phyloP scores from a whole-genome alignment of 2,113 vertebrate species.

The Puffinus mauretanicus region DNA sequence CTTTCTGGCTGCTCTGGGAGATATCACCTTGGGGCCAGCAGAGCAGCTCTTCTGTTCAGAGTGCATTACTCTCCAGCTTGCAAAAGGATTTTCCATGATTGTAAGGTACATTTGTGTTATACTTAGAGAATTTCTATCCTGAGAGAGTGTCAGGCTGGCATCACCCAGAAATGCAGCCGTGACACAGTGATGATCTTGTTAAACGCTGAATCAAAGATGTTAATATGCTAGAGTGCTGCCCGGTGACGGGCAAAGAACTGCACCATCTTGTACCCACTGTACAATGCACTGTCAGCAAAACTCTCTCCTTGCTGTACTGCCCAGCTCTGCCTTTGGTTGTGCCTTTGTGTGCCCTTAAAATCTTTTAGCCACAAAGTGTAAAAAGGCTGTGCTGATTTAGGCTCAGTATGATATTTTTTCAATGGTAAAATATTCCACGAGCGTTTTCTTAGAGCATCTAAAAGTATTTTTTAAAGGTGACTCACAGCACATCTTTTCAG shows the following conservation, averaged over 20 bases:
- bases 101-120: not conserved
- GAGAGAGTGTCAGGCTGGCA: not conserved
- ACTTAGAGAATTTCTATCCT: not conserved
- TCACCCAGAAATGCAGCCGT: not conserved
- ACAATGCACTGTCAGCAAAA: not conserved
- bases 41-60: not conserved
- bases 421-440: not conserved
- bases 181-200: not conserved
- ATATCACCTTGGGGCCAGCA: slow-evolving; percentile 14
- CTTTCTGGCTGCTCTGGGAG: not conserved
- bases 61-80: not conserved
- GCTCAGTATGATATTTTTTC: not conserved
- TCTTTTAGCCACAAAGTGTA: not conserved
- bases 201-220: slow-evolving; percentile 26
- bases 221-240: not conserved
- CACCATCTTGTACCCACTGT: not conserved
- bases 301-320: not conserved
- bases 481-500: not conserved
- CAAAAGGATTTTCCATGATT: slow-evolving; percentile 23
- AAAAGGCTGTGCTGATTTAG: not conserved
- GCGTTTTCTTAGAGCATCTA: not conserved
- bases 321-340: not conserved
- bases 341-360: not conserved
- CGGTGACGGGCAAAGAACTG: not conserved
- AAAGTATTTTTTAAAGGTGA: not conserved